Evolutionary conservation across 2,797 vertebrate species (phyloP), one percentile per base, ranked within the genome.

Genomic region (Rhynchonycteris naso): DNA sequence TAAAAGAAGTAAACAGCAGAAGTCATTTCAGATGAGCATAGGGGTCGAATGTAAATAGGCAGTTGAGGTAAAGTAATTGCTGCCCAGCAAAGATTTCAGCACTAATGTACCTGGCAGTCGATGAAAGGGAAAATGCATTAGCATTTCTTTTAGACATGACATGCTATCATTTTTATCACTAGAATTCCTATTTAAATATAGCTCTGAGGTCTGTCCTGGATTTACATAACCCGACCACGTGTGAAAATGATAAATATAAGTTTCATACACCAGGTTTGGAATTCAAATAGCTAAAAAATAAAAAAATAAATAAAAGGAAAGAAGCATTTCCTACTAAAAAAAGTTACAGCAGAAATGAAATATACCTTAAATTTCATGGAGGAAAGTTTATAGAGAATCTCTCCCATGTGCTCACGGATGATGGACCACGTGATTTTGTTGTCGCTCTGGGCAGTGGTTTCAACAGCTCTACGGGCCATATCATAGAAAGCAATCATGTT

Each of bases 401-500:
- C 99, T 0, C 99, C 99, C 99, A 99, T 99, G 96, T 99, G 98
- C 97, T 99, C 99, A 72, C 97, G 98, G 98, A 99, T 99, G 97
- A 99, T 99, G 96, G 99, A 97, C 99, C 99, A 99, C 33, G 99
- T 99, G 98, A 99, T 99, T 98, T 99, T 99, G 97, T 99, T 99
- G 98, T 99, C 99, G 50, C 99, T 99, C 97, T 99, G 99, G 52
- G 99, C 99, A 2, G 99, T 99, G 95, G 99, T 98, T 97, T 99
- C 99, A 68, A 99, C 99, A 0, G 99, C 99, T 96, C 99, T 99
- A 18, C 99, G 99, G 8, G 99, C 99, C 99, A 99, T 98, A 94
- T 99, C 99, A 59, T 99, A 99, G 97, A 99, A 99, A 0, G 99
- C 98, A 30, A 99, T 99, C 99, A 99, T 99, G 98, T 99, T 99